Evolutionary conservation across 1,140 invertebrate genomes (phyloP), one percentile per base, ranked within the genome.

Genomic region (Stegodyphus mimosarum): DNA sequence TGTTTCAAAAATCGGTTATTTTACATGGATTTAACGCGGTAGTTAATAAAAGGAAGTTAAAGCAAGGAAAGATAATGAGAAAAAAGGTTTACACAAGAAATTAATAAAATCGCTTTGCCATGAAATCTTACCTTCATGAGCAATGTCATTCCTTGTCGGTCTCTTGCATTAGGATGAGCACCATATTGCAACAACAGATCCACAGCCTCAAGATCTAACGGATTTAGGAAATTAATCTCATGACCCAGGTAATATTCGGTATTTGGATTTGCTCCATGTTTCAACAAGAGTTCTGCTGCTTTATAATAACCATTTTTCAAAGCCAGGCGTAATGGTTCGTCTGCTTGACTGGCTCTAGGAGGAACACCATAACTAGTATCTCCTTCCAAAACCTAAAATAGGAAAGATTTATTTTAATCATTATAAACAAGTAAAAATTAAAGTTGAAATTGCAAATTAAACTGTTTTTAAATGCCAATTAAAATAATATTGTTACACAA

Each of bases 221-320:
- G 93, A 48, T 93, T 95, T 2, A 97, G 93, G 70, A 97, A 91
- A 90, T 97, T 97, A 74, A 98, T 96, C 91, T 97, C 96, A 1
- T 95, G 93, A 4, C 96, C 96, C 89, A 97, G 95, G 90, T 97
- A 97, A 89, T 96, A 96, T 33, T 91, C 88, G 92, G 93, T 91
- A 88, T 93, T 92, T 15, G 92, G 91, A 88, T 93, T 91, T 11
- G 93, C 93, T 5, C 93, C 93, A 93, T 96, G 90, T 94, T 96
- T 83, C 93, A 93, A 93, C 88, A 93, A 88, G 60, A 93, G 88
- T 67, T 91, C 89, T 5, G 92, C 92, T 50, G 95, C 95, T 4
- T 94, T 93, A 83, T 94, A 94, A 89, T 97, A 95, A 78, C 95
- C 95, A 90, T 96, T 96, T 87, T 96, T 94, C 71, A 97, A 94